phyloP scores from a whole-genome alignment of 1,140 invertebrate species.

The Pachypeltis micranthus region DNA sequence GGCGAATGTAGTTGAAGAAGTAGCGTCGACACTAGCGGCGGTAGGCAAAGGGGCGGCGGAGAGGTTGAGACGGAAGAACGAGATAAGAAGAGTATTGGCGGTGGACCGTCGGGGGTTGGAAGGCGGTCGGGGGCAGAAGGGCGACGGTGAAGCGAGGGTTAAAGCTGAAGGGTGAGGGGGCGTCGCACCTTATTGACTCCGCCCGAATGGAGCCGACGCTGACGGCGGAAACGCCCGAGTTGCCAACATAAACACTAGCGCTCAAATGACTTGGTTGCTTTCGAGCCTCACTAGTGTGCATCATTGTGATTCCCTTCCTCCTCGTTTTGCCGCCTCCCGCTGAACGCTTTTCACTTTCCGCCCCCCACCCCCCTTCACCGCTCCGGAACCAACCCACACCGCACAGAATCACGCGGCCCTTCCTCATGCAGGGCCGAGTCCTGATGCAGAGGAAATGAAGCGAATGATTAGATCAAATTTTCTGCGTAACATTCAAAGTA shows the following conservation, averaged over 20 bases:
- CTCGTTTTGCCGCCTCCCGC: too few relatives aligned
- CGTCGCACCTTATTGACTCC: slow-evolving; percentile 19
- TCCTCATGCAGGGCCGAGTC: too few relatives aligned
- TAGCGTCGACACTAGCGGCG: too few relatives aligned
- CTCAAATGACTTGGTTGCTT: neutral
- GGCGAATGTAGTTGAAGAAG: too few relatives aligned
- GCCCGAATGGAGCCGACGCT: slow-evolving; percentile 4
- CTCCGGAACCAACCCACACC: too few relatives aligned
- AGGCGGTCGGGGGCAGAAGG: neutral
- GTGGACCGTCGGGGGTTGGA: slow-evolving; percentile 3
- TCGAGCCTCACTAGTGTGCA: slow-evolving; percentile 1
- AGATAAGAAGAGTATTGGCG: slow-evolving; percentile 14
- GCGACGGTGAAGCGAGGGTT: neutral
- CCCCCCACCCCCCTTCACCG: too few relatives aligned
- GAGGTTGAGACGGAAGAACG: slow-evolving; percentile 11
- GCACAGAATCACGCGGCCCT: too few relatives aligned
- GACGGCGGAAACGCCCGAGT: slow-evolving; percentile 1
- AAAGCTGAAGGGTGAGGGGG: neutral
- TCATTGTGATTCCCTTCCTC: slow-evolving; percentile 6
- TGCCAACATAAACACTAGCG: slow-evolving; percentile 3
- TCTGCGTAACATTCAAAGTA: too few relatives aligned
- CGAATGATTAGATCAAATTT: too few relatives aligned
- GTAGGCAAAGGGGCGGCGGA: neutral
- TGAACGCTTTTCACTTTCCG: too few relatives aligned
- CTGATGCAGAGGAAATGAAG: too few relatives aligned